phyloP scores from a whole-genome alignment of 2,888 invertebrate genomes.

The Galerucella pusilla region DNA sequence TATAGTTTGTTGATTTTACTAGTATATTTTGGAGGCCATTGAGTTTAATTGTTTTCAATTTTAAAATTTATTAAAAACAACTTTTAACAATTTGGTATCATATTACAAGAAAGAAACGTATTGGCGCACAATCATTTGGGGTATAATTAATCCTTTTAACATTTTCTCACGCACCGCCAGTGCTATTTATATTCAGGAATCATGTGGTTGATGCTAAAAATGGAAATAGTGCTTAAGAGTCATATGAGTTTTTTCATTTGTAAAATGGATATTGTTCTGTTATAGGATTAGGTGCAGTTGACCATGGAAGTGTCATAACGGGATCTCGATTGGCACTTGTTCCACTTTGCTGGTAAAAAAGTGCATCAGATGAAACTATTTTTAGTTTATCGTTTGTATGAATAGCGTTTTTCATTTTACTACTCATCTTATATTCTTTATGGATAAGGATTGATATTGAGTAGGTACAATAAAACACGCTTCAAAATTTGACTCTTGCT shows the following conservation, averaged over 20 bases:
- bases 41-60: neutral
- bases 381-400: conserved; percentile 30
- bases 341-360: conserved; percentile 45
- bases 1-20: too few species aligned
- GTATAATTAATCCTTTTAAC: conserved; percentile 18
- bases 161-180: conserved; percentile 33
- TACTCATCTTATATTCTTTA: neutral
- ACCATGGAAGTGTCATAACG: conserved; percentile 52
- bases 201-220: conserved; percentile 48
- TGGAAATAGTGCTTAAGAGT: conserved; percentile 47
- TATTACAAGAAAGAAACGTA: conserved; percentile 1
- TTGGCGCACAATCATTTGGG: conserved; percentile 6
- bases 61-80: neutral
- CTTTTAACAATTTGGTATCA: neutral
- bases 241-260: conserved; percentile 48
- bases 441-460: too few species aligned
- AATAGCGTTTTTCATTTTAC: conserved; percentile 9
- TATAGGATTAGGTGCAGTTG: conserved; percentile 55
- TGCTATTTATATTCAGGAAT: conserved; percentile 45
- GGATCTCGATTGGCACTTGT: conserved; percentile 50
- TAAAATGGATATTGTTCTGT: conserved; percentile 57
- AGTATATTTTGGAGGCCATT: too few species aligned
- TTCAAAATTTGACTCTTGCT: too few species aligned
- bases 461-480: too few species aligned
- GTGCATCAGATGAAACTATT: conserved; percentile 37